Base-by-base conservation (phyloP, 35 echinoderm and acorn worm species). In the Hemicentrotus pulcherrimus region DNA sequence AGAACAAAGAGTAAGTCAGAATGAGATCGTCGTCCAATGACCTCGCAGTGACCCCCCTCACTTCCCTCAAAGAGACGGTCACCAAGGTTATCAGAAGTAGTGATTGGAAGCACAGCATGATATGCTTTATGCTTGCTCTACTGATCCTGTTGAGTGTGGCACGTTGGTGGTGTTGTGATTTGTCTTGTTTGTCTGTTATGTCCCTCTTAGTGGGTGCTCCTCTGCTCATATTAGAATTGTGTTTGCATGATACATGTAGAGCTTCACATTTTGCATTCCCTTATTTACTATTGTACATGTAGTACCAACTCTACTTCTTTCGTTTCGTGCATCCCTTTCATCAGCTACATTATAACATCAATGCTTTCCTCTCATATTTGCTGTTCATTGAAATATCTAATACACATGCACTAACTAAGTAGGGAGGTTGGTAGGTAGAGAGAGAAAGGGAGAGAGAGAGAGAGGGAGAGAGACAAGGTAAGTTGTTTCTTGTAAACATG, bases 1-100 rank as follows among this genome's bases (percentile, higher is more conserved):
- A 99, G 96, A 97, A 96, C 91, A 97, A 99, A 96, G 98, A 99
- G 98, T 99, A 99, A 99, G 98, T 99, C 33, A 47, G 61, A 70
- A 70, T 70, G 31, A 28, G 45, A 31, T 89, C 87, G 16, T 70
- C 5, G 32, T 32, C 32, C 32, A 30, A 5, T 46, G 88, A 90
- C 88, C 88, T 45, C 32, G 12, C 86, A 13, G 9, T 2, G 50
- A 55, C 61, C 65, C 65, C 65, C 24, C 65, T 78, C 19, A 7
- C 28, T 2, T n/a, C 24, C 19, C 19, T 78, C 65, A 8, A 78
- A n/a, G 22, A 28, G 65, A 28, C 18, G 65, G 19, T 78, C 24
- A 18, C 22, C 28, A 55, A 15, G 50, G 15, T 55, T 55, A 14
- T 15, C 50, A 55, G 50, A 55, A 10, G 50, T 10, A 55, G 50